A percentile compares a stretch with the other conserved stretches of the same genome.
Evolutionary conservation across 1,140 invertebrate genomes (phyloP).

Genomic region (Apolygus lucorum): DNA sequence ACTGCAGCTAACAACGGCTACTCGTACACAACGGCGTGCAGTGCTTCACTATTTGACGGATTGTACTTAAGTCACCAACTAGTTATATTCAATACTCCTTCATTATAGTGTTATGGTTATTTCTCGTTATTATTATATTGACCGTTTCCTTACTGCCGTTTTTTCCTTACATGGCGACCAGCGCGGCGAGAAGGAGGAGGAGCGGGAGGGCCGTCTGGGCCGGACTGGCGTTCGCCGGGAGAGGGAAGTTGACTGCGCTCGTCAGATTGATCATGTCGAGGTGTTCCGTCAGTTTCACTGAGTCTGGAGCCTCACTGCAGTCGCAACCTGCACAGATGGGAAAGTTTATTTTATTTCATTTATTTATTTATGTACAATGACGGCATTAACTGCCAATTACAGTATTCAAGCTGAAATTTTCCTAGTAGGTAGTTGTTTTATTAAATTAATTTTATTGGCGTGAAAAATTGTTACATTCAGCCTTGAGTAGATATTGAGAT

Average conservation of each 20-base stretch:
- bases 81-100: too few species aligned
- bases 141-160: too few species aligned
- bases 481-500: too few species aligned
- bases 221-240: background rate
- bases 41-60: constrained; percentile 27
- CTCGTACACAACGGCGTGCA: constrained; percentile 21
- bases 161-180: constrained; percentile 5
- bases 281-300: background rate
- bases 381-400: too few species aligned
- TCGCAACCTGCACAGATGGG: background rate
- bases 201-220: background rate
- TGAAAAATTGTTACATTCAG: too few species aligned
- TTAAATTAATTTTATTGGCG: too few species aligned
- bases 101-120: too few species aligned
- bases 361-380: too few species aligned
- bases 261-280: background rate
- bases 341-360: too few species aligned
- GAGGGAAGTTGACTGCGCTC: background rate
- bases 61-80: background rate
- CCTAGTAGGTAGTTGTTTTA: too few species aligned
- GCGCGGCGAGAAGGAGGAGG: background rate
- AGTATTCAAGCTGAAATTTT: too few species aligned
- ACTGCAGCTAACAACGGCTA: constrained; percentile 14
- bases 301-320: background rate
- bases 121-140: too few species aligned